Base-by-base conservation (phyloP, 2,113 vertebrate species). In the Neolamprologus ventralis region DNA sequence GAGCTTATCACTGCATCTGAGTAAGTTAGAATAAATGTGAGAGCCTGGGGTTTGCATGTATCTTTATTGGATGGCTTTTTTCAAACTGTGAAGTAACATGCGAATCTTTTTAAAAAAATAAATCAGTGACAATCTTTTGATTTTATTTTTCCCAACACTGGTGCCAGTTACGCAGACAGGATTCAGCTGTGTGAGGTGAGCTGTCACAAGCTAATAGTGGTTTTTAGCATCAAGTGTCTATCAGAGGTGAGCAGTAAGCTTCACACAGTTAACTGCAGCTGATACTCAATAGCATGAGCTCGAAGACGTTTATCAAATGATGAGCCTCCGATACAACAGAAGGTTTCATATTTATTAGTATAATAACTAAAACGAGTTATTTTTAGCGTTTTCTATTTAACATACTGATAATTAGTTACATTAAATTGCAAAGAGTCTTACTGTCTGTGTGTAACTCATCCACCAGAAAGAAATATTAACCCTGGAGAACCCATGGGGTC, bases 21-120 rank as follows among this genome's bases (percentile, higher is more conserved):
- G 16, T 33, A 33, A 6, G 28, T 63, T 33, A 19, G 58, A 63
- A 33, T 63, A 31, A 63, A 35, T n/a, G 9, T 17, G 26, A 31
- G 26, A 28, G 13, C 31, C 58, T 63, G 17, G 11, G 31, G 28
- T 63, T 35, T 35, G 28, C 16, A 63, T 11, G 31, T 2, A n/a
- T 63, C 3, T 65, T 65, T 37, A 65, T 37, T 13, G 60, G 33
- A 65, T 0, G 60, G 60, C 9, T 37, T 65, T n/a, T 5, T 37
- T 65, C 10, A 65, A 65, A 37, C 33, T 13, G 60, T 65, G 60
- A 7, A 12, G 60, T 37, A 68, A 35, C 31, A n/a, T 2, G 2
- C 2, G 0, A 37, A 65, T 35, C 17, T 65, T 35, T 63, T 35
- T 0, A 0, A 7, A 19, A 19, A 33, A 60, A 33, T 10, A 60